These are phyloP conservation scores for Cydia splendana DNA, from an alignment of 1,140 invertebrate species.

Conservation along the genomic window DNA sequence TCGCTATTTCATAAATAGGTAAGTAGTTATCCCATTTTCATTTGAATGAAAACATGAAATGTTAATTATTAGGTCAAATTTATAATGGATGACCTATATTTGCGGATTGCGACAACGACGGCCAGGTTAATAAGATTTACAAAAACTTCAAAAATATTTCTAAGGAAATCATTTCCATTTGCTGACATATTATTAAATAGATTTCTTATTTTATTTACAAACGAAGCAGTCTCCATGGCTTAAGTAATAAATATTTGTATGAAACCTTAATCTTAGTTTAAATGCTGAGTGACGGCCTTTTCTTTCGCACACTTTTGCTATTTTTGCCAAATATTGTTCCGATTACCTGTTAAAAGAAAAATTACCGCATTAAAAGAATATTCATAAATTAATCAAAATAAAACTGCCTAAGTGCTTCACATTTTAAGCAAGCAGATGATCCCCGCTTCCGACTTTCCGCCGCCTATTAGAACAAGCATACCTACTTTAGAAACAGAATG, in stretches of 20 bases:
- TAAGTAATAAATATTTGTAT: conserved; percentile 45
- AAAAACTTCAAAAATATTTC: background rate
- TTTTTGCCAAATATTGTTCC: conserved; percentile 90
- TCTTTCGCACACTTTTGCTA: conserved; percentile 86
- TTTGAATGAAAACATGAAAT: too few species aligned
- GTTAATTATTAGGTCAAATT: too few species aligned
- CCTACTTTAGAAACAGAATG: conserved; percentile 85
- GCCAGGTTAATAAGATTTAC: background rate
- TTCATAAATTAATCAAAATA: background rate
- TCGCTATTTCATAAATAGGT: background rate
- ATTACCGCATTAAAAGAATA: conserved; percentile 47
- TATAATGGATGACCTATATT: background rate
- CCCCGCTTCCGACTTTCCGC: conserved; percentile 83
- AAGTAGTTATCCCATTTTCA: background rate
- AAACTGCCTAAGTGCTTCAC: too few species aligned
- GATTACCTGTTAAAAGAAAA: conserved; percentile 79
- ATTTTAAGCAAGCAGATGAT: conserved; percentile 77
- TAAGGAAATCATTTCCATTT: background rate
- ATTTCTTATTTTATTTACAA: conserved; percentile 19
- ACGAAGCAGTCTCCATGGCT: conserved; percentile 45
- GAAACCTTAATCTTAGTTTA: conserved; percentile 41
- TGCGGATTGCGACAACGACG: background rate
- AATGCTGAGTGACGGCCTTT: conserved; percentile 88
- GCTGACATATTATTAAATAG: background rate
- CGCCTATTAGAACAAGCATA: conserved; percentile 89